These are phyloP conservation scores for Scalopus aquaticus DNA, from an alignment of 2,113 vertebrate species.

Conservation along the genomic window DNA sequence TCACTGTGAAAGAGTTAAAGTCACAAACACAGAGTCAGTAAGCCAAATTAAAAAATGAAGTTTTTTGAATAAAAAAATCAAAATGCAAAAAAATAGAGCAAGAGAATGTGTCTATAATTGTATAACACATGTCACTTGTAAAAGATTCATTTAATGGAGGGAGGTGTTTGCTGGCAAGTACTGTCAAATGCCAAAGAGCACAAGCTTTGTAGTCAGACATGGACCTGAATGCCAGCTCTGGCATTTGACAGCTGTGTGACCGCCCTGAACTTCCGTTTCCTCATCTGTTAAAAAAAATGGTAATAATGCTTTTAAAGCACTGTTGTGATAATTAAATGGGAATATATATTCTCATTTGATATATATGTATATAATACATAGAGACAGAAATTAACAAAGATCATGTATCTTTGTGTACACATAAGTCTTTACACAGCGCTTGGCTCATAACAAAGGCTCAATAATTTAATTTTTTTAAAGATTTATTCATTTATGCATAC, in stretches of 20 bases:
- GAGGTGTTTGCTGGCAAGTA: neutral
- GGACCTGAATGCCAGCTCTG: neutral
- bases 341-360: neutral
- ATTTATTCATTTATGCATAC: too few species aligned
- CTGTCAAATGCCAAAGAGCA: neutral
- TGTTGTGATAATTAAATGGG: slow-evolving; percentile 34
- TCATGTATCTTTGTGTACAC: neutral
- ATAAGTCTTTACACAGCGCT: neutral
- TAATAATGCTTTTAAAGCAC: neutral
- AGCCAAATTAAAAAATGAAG: too few species aligned
- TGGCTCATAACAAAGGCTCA: too few species aligned
- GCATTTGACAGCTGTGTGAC: neutral
- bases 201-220: neutral
- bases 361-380: neutral
- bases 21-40: too few species aligned
- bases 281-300: neutral
- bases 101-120: neutral
- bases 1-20: too few species aligned
- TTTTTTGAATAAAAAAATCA: too few species aligned
- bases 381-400: neutral
- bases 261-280: neutral
- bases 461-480: neutral
- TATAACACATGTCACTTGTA: neutral
- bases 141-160: slow-evolving; percentile 6
- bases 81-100: too few species aligned